These are phyloP conservation scores for Rotaria sp. DNA, from an alignment of 2,888 invertebrate genomes.

Conservation along the genomic window DNA sequence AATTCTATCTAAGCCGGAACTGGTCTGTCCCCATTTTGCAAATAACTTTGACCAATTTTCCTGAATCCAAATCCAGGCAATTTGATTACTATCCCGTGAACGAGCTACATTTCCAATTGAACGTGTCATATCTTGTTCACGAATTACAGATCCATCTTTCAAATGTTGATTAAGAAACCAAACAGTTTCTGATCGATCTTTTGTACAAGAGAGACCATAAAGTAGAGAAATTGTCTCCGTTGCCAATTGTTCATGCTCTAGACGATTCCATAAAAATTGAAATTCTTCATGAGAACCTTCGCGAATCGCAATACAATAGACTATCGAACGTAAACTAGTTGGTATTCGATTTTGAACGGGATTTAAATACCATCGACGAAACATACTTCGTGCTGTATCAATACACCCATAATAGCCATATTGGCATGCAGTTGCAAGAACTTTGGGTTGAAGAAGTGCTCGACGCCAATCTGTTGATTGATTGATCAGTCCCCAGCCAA, in stretches of 20 bases:
- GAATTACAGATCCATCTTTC: background rate
- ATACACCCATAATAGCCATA: background rate
- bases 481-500: slow-evolving; percentile 19
- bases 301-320: background rate
- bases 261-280: background rate
- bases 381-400: background rate
- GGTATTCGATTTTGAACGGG: slow-evolving; percentile 5
- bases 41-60: slow-evolving; percentile 31
- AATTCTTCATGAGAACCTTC: background rate
- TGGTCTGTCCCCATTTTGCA: background rate
- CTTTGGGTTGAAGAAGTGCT: background rate
- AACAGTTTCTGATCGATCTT: background rate
- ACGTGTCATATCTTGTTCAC: slow-evolving; percentile 32
- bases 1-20: background rate
- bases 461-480: background rate
- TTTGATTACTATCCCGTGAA: background rate
- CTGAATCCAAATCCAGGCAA: slow-evolving; percentile 33
- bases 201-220: too few relatives aligned
- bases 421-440: background rate
- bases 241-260: background rate
- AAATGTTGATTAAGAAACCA: slow-evolving; percentile 35
- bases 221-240: background rate
- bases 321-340: slow-evolving; percentile 26
- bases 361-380: background rate
- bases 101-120: slow-evolving; percentile 29